These are phyloP conservation scores for Drosophila arizonae DNA, from an alignment of 1,140 invertebrate genomes.

Conservation along the genomic window DNA sequence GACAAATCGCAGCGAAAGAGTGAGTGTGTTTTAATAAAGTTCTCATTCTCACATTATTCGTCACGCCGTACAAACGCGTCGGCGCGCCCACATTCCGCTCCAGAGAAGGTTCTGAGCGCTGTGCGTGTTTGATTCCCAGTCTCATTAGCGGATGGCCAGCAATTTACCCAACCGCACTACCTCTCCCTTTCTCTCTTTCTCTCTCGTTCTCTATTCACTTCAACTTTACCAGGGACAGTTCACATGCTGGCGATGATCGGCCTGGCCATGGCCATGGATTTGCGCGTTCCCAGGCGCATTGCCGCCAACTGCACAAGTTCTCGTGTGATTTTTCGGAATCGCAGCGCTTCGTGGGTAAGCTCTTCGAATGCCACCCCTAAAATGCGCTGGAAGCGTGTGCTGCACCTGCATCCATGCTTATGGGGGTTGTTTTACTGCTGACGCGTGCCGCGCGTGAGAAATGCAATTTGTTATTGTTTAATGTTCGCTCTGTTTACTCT, in stretches of 20 bases:
- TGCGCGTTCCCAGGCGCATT: constrained; percentile 41
- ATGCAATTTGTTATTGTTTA: constrained; percentile 71
- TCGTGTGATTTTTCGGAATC: constrained; percentile 64
- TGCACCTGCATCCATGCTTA: constrained; percentile 49
- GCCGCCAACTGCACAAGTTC: constrained; percentile 63
- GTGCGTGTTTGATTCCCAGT: constrained; percentile 39
- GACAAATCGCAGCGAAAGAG: constrained; percentile 36
- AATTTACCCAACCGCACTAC: constrained; percentile 21
- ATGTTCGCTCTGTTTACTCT: constrained; percentile 20
- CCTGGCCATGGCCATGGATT: constrained; percentile 22
- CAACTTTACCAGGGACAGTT: constrained; percentile 43
- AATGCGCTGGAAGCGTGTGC: constrained; percentile 20
- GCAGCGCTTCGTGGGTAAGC: constrained; percentile 43
- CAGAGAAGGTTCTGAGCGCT: constrained; percentile 3
- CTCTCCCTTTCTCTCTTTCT: neutral
- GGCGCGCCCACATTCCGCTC: constrained; percentile 48
- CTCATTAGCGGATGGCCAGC: constrained; percentile 61
- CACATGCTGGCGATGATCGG: constrained; percentile 52
- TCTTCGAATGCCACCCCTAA: constrained; percentile 25
- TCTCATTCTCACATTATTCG: constrained; percentile 61
- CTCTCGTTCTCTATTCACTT: too few species aligned
- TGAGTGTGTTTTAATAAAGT: constrained; percentile 51
- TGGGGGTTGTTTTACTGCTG: constrained; percentile 49
- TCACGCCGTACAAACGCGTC: constrained; percentile 41
- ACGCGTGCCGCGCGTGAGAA: constrained; percentile 68